Base-by-base conservation (phyloP, 2,113 vertebrate species). In the Zosterops pallidus region DNA sequence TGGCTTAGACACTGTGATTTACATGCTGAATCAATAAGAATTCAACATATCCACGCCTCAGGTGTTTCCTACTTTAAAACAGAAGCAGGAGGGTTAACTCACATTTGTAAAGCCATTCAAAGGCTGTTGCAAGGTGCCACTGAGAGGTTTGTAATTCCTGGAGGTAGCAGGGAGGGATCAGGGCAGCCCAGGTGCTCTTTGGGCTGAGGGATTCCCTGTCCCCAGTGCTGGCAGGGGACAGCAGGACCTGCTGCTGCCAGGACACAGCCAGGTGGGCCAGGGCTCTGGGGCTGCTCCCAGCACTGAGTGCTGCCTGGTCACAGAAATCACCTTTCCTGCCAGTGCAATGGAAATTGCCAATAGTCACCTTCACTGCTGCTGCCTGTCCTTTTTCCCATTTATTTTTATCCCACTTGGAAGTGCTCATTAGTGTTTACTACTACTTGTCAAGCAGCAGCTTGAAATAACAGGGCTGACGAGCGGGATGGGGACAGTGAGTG, bases 401-500 rank as follows among this genome's bases (percentile, higher is more conserved):
- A 63, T 75, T 86, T 90, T 86, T 84, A 55, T 85, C 84, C 69
- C 65, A 3, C 90, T 89, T 95, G 86, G 83, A 91, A 91, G 78
- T 22, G 49, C 49, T 87, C 72, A 8, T 91, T 69, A 76, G 83
- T 14, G 33, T 57, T 79, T 47, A 33, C 24, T 74, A 47, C 57
- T 44, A 55, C 55, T 81, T 77, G 75, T 76, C 70, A 82, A 72
- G 10, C 86, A 76, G 84, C 55, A 90, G 71, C 55, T 85, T 80
- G 78, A 89, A 94, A 89, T 86, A 87, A 35, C 33, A 67, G 84
- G 63, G 67, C 20, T 14, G 31, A n/a, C 0, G 18, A 68, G 42
- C 22, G 2, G 10, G 21, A 59, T 42, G 69, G 18, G 24, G 49
- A 33, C 33, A 44, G 75, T 0, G 37, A 41, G 65, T 9, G 72